phyloP scores from a whole-genome alignment of 2,888 invertebrate species.

The Tetropium fuscum region DNA sequence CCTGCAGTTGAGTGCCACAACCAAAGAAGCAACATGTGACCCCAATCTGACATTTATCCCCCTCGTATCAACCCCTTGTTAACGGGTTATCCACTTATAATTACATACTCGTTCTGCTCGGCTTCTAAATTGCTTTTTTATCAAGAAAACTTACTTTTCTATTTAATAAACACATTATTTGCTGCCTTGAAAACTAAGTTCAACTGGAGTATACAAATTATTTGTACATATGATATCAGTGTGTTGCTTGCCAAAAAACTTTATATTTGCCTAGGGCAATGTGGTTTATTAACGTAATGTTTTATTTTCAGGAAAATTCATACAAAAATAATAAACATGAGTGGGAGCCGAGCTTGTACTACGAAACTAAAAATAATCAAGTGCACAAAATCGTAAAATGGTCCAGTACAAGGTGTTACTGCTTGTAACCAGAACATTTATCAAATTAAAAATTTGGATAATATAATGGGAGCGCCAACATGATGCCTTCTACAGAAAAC shows the following conservation, averaged over 20 bases:
- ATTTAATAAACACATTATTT: constrained; percentile 3
- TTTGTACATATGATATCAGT: constrained; percentile 17
- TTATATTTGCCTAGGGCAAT: neutral
- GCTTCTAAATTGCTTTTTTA: constrained; percentile 13
- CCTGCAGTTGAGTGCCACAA: constrained; percentile 24
- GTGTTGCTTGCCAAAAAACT: constrained; percentile 20
- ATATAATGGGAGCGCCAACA: constrained; percentile 27
- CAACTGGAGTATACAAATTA: constrained; percentile 4
- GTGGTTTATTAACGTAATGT: constrained; percentile 11
- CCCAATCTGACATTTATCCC: constrained; percentile 60
- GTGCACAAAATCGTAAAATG: constrained; percentile 12
- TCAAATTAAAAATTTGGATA: constrained; percentile 21
- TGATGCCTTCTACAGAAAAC: constrained; percentile 47
- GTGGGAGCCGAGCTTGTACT: constrained; percentile 8
- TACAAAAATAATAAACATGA: constrained; percentile 7
- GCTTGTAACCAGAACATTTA: constrained; percentile 14
- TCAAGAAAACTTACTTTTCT: constrained; percentile 17
- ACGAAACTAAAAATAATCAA: constrained; percentile 26
- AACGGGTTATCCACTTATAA: constrained; percentile 31
- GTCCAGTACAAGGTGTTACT: constrained; percentile 14
- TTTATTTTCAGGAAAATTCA: constrained; percentile 22
- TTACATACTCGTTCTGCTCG: constrained; percentile 6
- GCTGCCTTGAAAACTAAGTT: constrained; percentile 16
- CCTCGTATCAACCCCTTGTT: constrained; percentile 39
- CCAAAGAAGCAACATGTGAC: constrained; percentile 67